Base-by-base conservation (phyloP, 2,113 vertebrate species). In the Chamaetylas fuelleborni region DNA sequence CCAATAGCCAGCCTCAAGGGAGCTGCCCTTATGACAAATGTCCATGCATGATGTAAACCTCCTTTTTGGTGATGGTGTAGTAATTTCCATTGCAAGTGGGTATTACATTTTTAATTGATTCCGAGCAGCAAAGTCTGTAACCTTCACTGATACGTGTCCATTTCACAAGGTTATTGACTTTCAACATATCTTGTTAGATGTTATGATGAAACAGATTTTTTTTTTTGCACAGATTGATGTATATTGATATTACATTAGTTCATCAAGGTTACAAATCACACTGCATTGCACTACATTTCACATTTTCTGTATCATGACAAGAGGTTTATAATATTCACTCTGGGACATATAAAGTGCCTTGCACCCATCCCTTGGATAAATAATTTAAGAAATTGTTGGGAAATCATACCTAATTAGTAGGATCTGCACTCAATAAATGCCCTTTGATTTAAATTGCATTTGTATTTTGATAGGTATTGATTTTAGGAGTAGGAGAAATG, bases 371-470 rank as follows among this genome's bases (percentile, higher is more conserved):
- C 95, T 86, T 95, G 90, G 91, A 97, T 97, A 97, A 97, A 97
- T 97, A 86, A 97, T 97, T 98, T 96, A 79, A 91, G 93, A 96
- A 97, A 91, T 90, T 94, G 94, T 93, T 91, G 81, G 84, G 92
- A 97, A 97, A 92, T 95, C 77, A 95, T 96, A 86, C 22, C 95
- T 96, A 96, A 97, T 96, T 97, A 93, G 96, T 97, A 88, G 56
- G 40, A 94, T 65, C 77, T 93, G 90, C 71, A 81, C 93, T 96
- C 92, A 97, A 95, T 88, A 95, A 96, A 96, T 96, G 90, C 76
- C 90, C 88, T 96, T 88, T 97, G 91, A 95, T 96, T 96, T 93
- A 92, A 96, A 96, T 97, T 92, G 86, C 95, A 93, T 95, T 80
- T 96, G 80, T 93, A 86, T 96, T 97, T 97, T 93, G 92, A 97